These are phyloP conservation scores for Drosophila funebris DNA, from an alignment of 1,140 invertebrate genomes.

Conservation along the genomic window DNA sequence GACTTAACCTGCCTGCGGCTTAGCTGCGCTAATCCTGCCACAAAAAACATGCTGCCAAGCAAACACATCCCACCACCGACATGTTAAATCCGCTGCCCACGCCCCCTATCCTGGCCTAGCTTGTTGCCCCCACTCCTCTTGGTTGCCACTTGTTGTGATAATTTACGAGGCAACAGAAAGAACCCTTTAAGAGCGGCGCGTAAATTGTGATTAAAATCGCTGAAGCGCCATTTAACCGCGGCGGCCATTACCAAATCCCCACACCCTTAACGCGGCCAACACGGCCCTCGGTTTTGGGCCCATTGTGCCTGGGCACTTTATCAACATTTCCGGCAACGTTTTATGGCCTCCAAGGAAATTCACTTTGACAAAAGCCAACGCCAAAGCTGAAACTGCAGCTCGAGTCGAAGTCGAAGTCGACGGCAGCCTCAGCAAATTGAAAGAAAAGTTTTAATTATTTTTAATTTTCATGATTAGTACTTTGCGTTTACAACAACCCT, in stretches of 20 bases:
- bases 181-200: conserved; percentile 60
- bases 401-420: background rate
- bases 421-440: conserved; percentile 58
- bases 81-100: too few relatives aligned
- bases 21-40: conserved; percentile 53
- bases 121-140: background rate
- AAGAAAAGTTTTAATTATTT: conserved; percentile 83
- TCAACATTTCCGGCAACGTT: conserved; percentile 65
- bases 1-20: conserved; percentile 40
- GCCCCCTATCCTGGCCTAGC: background rate
- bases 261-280: background rate
- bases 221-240: conserved; percentile 81
- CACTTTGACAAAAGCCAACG: conserved; percentile 49
- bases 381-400: background rate
- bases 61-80: conserved; percentile 8
- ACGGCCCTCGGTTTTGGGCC: background rate
- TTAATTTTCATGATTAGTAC: conserved; percentile 83
- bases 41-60: conserved; percentile 45
- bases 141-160: conserved; percentile 38
- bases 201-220: conserved; percentile 82
- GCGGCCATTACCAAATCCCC: conserved; percentile 61
- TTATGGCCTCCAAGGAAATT: conserved; percentile 69
- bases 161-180: conserved; percentile 48
- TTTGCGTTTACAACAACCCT: conserved; percentile 68
- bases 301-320: conserved; percentile 46